Base-by-base conservation (phyloP, 2,797 vertebrate genomes). In the Benthosema pterotum region DNA sequence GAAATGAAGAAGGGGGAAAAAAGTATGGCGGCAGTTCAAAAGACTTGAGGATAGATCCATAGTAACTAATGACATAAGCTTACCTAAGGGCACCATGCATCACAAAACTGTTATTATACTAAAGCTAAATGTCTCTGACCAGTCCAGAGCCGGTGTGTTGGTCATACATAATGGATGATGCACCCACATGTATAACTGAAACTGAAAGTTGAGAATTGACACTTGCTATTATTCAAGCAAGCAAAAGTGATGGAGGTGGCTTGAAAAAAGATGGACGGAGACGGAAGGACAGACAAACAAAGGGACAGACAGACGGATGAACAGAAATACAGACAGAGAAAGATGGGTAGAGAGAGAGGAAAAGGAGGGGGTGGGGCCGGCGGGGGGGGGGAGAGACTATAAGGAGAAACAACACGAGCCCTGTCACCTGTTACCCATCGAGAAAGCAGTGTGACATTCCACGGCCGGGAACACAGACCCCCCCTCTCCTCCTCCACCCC, bases 371-470 rank as follows among this genome's bases (percentile, higher is more conserved):
- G 42, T 22, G 12, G 19, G 11, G 18, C 0, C 1, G 7, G 22
- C 17, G 11, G 55, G 25, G 11, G 25, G 46, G 57, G 45, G 11
- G 15, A 13, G 7, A 59, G 80, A 49, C 22, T 60, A n/a, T 7
- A 18, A 69, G 67, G 14, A 60, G 58, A 66, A 66, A 74, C 55
- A 71, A 53, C 48, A 54, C 45, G 51, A 76, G 72, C 14, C 25
- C 54, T 65, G 67, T 84, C 83, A 88, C 83, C 81, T 82, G 79
- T 77, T 85, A 77, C 66, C 18, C 67, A 77, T 83, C 63, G 61
- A 80, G 78, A 88, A 71, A 68, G 69, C 52, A 63, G 84, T 86
- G 86, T 6, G 68, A 89, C 77, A 88, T 92, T 91, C 87, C 88
- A 67, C 56, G 46, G 66, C 43, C 11, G 14, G 57, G 61, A 86